Evolutionary conservation across 2,113 vertebrate species (phyloP), one percentile per base, ranked within the genome.

Genomic region (Neolamprologus ventralis): DNA sequence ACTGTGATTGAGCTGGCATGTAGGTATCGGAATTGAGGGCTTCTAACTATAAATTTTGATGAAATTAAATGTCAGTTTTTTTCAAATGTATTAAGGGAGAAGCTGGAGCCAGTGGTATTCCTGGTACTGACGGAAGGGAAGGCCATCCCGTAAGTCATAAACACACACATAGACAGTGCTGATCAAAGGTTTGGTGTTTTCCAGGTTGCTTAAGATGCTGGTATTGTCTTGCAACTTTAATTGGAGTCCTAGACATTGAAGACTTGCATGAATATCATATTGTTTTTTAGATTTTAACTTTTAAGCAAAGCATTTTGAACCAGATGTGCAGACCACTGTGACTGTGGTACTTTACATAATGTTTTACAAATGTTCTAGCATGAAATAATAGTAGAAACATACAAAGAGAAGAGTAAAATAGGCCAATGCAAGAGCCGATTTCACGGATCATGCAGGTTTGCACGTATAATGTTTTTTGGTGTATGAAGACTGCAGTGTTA

Each of bases 91-190:
- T 86, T 17, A 63, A 97, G 97, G 97, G 97, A 82, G 96, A 96
- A 89, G 81, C 60, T 28, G 97, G 97, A 40, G 79, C 28, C 37
- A 87, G 85, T 42, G 96, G 97, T 11, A 92, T 94, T 84, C 95
- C 96, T 89, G 97, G 97, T 31, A 40, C 19, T 35, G 97, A 97
- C 79, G 97, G 97, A 91, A 91, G 93, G 28, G 75, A 90, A 85
- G 96, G 97, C 26, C 95, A 95, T 92, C 95, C 95, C 40, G 97
- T 97, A 85, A 96, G 96, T 97, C 13, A n/a, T 54, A 80, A 82
- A 82, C 58, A 73, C 54, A 82, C 13, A 53, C 53, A 40, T 19
- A 54, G 10, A 28, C 31, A 82, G 51, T 81, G 40, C 21, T 81
- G 47, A 82, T 80, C 53, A 21, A 33, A 84, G 49, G 31, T 65